Evolutionary conservation across 2,888 invertebrate species (phyloP).

Genomic region (Congeria kusceri): DNA sequence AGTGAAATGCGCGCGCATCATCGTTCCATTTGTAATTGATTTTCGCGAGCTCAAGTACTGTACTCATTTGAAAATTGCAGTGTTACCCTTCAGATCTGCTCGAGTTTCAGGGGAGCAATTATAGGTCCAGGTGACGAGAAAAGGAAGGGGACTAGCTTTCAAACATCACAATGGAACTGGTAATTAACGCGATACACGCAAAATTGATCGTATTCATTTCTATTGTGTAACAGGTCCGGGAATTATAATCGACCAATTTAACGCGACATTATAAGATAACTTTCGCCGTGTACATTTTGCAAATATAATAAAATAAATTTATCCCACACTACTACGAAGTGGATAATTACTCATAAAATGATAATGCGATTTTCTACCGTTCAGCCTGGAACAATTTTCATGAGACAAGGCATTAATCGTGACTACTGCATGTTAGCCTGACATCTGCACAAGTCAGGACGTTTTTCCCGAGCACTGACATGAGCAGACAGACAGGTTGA

Average conservation of each 20-base stretch:
- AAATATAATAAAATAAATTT: too few relatives aligned
- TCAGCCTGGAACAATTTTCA: too few relatives aligned
- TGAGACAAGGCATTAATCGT: too few relatives aligned
- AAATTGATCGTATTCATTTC: slow-evolving; percentile 57
- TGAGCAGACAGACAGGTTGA: slow-evolving; percentile 13
- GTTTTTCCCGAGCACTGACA: too few relatives aligned
- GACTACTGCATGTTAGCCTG: too few relatives aligned
- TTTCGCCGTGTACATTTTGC: too few relatives aligned
- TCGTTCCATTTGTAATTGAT: slow-evolving; percentile 35
- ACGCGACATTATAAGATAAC: too few relatives aligned
- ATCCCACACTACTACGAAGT: too few relatives aligned
- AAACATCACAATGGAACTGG: slow-evolving; percentile 44
- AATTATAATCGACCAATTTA: background rate
- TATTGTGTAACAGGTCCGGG: slow-evolving; percentile 43
- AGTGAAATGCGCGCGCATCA: slow-evolving; percentile 20
- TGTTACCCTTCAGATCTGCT: slow-evolving; percentile 40
- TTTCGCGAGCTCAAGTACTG: slow-evolving; percentile 23
- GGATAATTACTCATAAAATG: too few relatives aligned
- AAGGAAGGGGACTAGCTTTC: slow-evolving; percentile 32
- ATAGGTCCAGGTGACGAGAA: slow-evolving; percentile 57
- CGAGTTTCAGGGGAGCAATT: slow-evolving; percentile 43
- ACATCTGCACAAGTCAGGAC: too few relatives aligned
- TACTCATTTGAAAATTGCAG: slow-evolving; percentile 17
- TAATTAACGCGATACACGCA: slow-evolving; percentile 62
- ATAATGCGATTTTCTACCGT: too few relatives aligned